Evolutionary conservation across 2,113 vertebrate species (phyloP).

Genomic region (Paradoxurus hermaphroditus): DNA sequence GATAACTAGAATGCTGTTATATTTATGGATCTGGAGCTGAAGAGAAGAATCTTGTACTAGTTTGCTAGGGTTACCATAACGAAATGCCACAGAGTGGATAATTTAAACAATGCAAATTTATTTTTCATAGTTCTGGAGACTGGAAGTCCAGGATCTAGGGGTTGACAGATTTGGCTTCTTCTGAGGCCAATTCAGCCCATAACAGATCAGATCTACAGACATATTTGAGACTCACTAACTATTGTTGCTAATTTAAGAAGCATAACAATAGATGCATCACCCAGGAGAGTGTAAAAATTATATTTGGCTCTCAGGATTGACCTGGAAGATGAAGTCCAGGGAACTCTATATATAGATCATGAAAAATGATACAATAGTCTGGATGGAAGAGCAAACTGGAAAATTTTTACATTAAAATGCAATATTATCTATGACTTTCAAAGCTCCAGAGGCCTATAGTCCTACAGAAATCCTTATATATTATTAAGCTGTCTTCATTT

Average conservation of each 20-base stretch:
- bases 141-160: background rate
- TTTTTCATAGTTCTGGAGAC: background rate
- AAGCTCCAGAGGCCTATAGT: background rate
- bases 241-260: background rate
- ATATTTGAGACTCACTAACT: background rate
- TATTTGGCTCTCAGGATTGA: background rate
- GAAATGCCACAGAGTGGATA: background rate
- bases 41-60: background rate
- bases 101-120: background rate
- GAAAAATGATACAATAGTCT: constrained; percentile 48
- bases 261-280: background rate
- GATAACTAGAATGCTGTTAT: background rate
- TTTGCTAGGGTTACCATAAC: background rate
- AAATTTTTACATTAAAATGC: constrained; percentile 33
- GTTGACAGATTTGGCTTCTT: background rate
- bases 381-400: background rate
- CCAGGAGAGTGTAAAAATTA: background rate
- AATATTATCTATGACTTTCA: constrained; percentile 32
- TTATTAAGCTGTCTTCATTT: constrained; percentile 24
- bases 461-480: background rate
- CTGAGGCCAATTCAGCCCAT: background rate
- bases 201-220: background rate
- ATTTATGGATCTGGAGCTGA: background rate
- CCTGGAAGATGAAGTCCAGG: background rate
- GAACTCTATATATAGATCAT: background rate